Evolutionary conservation across 1,140 invertebrate species (phyloP).

Genomic region (Zaprionus vittiger): DNA sequence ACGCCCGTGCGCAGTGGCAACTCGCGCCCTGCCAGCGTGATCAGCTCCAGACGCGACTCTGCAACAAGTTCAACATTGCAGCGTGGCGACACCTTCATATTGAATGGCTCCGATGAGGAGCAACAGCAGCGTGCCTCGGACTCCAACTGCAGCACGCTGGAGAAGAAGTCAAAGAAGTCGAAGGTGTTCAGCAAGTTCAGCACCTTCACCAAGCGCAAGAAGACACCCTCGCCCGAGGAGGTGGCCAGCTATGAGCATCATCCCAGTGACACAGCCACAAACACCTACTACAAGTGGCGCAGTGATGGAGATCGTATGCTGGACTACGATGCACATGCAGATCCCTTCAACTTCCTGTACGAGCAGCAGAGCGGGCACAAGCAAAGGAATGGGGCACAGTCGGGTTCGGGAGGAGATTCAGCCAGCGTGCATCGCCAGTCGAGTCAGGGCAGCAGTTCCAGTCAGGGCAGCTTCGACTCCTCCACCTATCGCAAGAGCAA

Average conservation of each 20-base stretch:
- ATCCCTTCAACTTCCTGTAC: slow-evolving; percentile 82
- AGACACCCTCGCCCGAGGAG: slow-evolving; percentile 66
- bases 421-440: slow-evolving; percentile 48
- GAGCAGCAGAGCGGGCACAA: slow-evolving; percentile 71
- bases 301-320: slow-evolving; percentile 68
- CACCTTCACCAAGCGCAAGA: slow-evolving; percentile 80
- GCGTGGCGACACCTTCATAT: slow-evolving; percentile 77
- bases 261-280: slow-evolving; percentile 79
- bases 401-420: neutral
- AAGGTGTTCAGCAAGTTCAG: slow-evolving; percentile 81
- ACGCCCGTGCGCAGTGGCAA: slow-evolving; percentile 63
- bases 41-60: slow-evolving; percentile 68
- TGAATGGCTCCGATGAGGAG: slow-evolving; percentile 47
- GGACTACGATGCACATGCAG: slow-evolving; percentile 76
- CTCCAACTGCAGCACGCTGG: slow-evolving; percentile 72
- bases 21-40: slow-evolving; percentile 73
- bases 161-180: slow-evolving; percentile 81
- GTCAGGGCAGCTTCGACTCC: slow-evolving; percentile 71
- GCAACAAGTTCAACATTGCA: slow-evolving; percentile 66
- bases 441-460: slow-evolving; percentile 62
- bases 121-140: slow-evolving; percentile 30
- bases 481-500: slow-evolving; percentile 77
- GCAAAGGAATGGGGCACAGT: slow-evolving; percentile 19
- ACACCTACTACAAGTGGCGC: slow-evolving; percentile 82
- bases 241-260: slow-evolving; percentile 75